Percentiles rank a stretch among this genome's conserved stretches.
These are phyloP conservation scores for Gymnoscopelus braueri DNA, from an alignment of 2,797 vertebrate species.

Conservation along the genomic window DNA sequence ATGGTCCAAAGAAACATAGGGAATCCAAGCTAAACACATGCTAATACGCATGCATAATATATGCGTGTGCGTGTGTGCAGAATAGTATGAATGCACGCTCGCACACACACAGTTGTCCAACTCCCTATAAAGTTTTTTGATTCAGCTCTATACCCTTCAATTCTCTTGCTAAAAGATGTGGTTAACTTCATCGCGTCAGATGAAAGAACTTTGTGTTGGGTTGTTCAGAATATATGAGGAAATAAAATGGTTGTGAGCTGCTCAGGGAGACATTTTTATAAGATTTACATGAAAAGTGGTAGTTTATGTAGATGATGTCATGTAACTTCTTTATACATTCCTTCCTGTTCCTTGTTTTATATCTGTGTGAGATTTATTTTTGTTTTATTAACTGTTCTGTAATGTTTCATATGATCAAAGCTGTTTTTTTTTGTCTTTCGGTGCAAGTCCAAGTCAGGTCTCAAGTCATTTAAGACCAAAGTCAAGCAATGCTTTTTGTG, in stretches of 20 bases:
- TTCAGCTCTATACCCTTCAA: constrained; percentile 27
- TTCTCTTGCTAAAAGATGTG: constrained; percentile 25
- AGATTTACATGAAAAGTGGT: neutral
- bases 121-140: constrained; percentile 33
- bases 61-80: neutral
- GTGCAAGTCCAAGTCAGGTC: too few species aligned
- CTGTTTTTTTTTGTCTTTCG: too few species aligned
- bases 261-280: constrained; percentile 15
- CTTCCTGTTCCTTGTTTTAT: too few species aligned
- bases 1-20: constrained; percentile 29
- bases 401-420: too few species aligned
- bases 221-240: constrained; percentile 7
- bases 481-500: too few species aligned
- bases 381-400: too few species aligned
- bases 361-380: too few species aligned
- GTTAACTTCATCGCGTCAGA: constrained; percentile 1
- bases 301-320: constrained; percentile 4
- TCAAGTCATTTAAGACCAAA: too few species aligned
- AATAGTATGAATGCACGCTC: neutral
- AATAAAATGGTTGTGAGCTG: neutral
- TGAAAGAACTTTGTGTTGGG: neutral
- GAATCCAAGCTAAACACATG: constrained; percentile 27
- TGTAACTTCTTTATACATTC: too few species aligned
- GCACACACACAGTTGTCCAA: constrained; percentile 2
- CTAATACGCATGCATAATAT: constrained; percentile 3